Percentiles rank a stretch among this genome's conserved stretches.
Conservation (phyloP, 1,140 invertebrate species). For the Drosophila asahinai region DNA sequence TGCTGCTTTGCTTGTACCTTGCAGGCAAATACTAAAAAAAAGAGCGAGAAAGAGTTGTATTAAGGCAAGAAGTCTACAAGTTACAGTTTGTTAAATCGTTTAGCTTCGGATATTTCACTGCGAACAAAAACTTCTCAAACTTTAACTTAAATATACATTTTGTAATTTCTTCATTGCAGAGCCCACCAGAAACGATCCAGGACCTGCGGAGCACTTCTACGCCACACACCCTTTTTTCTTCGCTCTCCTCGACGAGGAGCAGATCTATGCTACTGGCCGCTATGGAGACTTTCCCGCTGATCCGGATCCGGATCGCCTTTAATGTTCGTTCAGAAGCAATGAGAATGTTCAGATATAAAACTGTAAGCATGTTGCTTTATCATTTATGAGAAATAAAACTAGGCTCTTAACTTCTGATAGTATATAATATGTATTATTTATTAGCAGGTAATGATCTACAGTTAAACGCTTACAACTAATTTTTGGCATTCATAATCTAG, state of each 20-base stretch:
- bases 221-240: slow-evolving; percentile 23
- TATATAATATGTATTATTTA: neutral
- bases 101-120: too few relatives aligned
- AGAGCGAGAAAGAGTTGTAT: too few relatives aligned
- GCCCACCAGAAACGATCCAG: neutral
- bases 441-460: neutral
- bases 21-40: too few relatives aligned
- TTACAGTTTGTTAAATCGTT: too few relatives aligned
- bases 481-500: slow-evolving; percentile 2
- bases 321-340: neutral
- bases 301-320: neutral
- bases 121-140: too few relatives aligned
- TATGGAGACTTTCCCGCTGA: slow-evolving; percentile 4
- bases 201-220: slow-evolving; percentile 1
- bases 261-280: slow-evolving; percentile 14
- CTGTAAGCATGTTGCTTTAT: neutral
- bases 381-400: neutral
- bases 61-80: too few relatives aligned
- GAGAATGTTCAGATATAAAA: neutral
- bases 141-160: too few relatives aligned
- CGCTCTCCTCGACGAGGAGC: slow-evolving; percentile 7
- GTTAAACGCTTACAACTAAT: neutral
- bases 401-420: too few relatives aligned
- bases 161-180: neutral
- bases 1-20: too few relatives aligned